These are phyloP conservation scores for Coregonus ussuriensis DNA, from an alignment of 2,797 vertebrate genomes.

Conservation along the genomic window DNA sequence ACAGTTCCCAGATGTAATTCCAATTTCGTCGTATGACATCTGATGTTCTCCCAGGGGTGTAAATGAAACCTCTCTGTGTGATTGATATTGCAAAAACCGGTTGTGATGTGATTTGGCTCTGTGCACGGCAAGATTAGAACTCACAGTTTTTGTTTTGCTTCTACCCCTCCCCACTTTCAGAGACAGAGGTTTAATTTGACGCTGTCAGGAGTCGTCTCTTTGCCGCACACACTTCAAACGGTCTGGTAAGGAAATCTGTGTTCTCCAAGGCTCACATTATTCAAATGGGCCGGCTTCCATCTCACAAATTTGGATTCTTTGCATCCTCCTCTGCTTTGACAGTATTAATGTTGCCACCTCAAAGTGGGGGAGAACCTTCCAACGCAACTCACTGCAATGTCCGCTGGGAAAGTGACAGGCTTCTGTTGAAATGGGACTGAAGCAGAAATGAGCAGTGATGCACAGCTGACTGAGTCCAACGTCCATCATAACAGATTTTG, in stretches of 20 bases:
- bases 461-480: slow-evolving; percentile 45
- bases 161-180: slow-evolving; percentile 28
- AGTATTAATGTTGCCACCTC: background rate
- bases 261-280: slow-evolving; percentile 66
- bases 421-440: slow-evolving; percentile 58
- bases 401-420: slow-evolving; percentile 52
- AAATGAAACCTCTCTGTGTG: slow-evolving; percentile 68
- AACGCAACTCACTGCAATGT: slow-evolving; percentile 56
- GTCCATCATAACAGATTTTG: slow-evolving; percentile 48
- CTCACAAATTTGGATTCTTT: slow-evolving; percentile 46
- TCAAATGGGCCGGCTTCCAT: slow-evolving; percentile 58
- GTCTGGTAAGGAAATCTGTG: slow-evolving; percentile 40
- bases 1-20: slow-evolving; percentile 60
- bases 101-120: slow-evolving; percentile 62
- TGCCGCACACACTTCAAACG: slow-evolving; percentile 63
- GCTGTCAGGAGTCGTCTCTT: slow-evolving; percentile 60
- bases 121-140: slow-evolving; percentile 63
- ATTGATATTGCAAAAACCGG: slow-evolving; percentile 65
- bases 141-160: background rate
- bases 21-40: slow-evolving; percentile 50
- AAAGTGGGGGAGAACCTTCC: slow-evolving; percentile 49
- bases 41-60: slow-evolving; percentile 52
- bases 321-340: slow-evolving; percentile 37
- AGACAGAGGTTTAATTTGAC: slow-evolving; percentile 61
- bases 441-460: slow-evolving; percentile 53